Evolutionary conservation across 1,140 invertebrate genomes (phyloP).

Genomic region (Caenorhabditis brenneri): DNA sequence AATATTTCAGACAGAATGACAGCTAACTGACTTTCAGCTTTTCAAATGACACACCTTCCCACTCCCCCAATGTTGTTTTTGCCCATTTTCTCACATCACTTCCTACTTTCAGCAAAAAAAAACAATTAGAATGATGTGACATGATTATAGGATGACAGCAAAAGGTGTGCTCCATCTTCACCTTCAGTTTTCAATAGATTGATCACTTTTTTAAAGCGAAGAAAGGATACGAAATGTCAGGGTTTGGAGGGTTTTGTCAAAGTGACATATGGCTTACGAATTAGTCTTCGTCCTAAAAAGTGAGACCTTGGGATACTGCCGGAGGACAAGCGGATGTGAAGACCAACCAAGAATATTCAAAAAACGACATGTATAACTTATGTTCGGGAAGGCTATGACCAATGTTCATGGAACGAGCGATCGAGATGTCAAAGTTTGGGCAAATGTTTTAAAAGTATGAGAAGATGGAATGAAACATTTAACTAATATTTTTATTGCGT

Average conservation of each 20-base stretch:
- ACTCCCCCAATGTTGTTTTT: too few species aligned
- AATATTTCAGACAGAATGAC: background rate
- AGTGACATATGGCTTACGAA: constrained; percentile 34
- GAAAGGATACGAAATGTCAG: constrained; percentile 13
- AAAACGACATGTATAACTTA: background rate
- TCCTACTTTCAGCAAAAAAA: background rate
- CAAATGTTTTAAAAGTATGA: background rate
- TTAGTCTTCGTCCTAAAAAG: constrained; percentile 8
- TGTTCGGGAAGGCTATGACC: background rate
- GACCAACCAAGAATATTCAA: background rate
- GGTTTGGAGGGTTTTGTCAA: background rate
- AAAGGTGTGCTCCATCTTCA: background rate
- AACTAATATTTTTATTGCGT: too few species aligned
- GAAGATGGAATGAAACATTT: background rate
- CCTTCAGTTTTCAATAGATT: background rate
- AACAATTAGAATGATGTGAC: background rate
- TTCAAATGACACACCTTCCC: background rate
- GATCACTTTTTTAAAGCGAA: background rate
- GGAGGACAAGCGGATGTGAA: constrained; percentile 9
- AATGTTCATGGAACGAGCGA: background rate
- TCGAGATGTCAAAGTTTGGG: background rate
- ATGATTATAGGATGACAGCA: background rate
- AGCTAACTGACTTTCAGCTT: background rate
- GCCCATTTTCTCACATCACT: background rate
- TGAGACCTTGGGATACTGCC: constrained; percentile 14